Evolutionary conservation across 2,797 vertebrate species (phyloP), one percentile per base, ranked within the genome.

Genomic region (Labeo calbasu): DNA sequence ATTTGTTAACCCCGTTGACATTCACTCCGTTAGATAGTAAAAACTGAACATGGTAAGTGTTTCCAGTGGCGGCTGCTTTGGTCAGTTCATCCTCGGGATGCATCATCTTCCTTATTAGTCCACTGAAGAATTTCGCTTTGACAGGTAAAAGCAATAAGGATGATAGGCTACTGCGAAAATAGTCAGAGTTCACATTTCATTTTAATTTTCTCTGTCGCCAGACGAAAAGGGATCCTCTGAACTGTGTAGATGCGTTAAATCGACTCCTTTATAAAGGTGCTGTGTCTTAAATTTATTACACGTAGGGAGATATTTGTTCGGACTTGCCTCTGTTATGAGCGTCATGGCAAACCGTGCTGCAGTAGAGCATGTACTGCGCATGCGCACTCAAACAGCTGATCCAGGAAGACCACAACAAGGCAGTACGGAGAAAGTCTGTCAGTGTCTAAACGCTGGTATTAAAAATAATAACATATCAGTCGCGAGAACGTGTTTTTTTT

Each of bases 21-120:
- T 89, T 9, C 0, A 90, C 94, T 43, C 92, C 94, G 32, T 25
- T 77, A 77, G 2, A 79, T 43, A 96, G 91, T 2, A 95, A 88
- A 43, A 0, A 0, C 70, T 81, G 25, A 88, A 93, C 94, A 1
- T 3, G 70, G 0, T 51, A 87, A 8, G 86, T 61, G 80, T 89
- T 68, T 5, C 95, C 95, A 2, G 3, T 86, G 9, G 94, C 95
- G 0, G 95, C 95, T 28, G 94, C 95, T 4, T 89, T 51, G 9
- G 94, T 88, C 80, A 96, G 88, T 0, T 92, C 84, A 84, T 95
- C 93, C 83, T 78, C 89, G 15, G 84, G 40, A 40, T 11, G 83
- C 94, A 92, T 93, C 77, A 76, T 43, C 70, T 36, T 48, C 46
- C 23, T 75, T 86, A 51, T 6, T 3, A 55, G 57, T 73, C 46